Evolutionary conservation across 2,888 invertebrate species (phyloP), one percentile per base, ranked within the genome.

Genomic region (Clunio marinus): DNA sequence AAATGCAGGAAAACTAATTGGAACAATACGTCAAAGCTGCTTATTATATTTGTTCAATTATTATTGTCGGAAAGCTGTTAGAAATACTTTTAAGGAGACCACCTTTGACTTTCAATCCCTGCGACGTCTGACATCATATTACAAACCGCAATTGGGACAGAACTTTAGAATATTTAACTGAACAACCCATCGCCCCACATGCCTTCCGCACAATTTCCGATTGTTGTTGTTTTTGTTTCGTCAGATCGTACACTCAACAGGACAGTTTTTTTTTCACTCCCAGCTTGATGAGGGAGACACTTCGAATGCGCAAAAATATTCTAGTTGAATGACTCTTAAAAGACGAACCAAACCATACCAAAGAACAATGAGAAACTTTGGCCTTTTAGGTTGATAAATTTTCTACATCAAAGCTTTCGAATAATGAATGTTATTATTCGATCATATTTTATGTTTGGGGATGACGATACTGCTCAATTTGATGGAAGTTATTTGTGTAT

Each of bases 401-500:
- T 63, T 35, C 37, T 46, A 22, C 46, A 45, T 46, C 13, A 35
- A 13, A 10, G 37, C 46, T 46, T 28, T 17, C 28, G 15, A 27
- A 63, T 46, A 63, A 46, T n/a, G 46, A n/a, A 63, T 25, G 15
- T 63, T 63, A n/a, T 46, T 63, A 15, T 63, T 45, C n/a, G n/a
- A n/a, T 63, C 20, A 10, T 4, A 22, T 1, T 5, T 10, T 51
- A 20, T 20, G 7, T 8, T 20, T 51, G 17, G 51, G 45, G 22
- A 20, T 20, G 17, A 24, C n/a, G 45, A 22, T 15, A 28, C n/a
- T 41, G 63, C 46, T 63, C 63, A 63, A 63, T 63, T 62, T 45
- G 46, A 46, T 63, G 62, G 62, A 62, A 62, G 5, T 41, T 17
- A 20, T 20, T 62, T 62, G 63, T 63, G 63, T 46, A 63, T 63